Evolutionary conservation across 64 coral and sea anemone species (phyloP).

Genomic region (Actinia tenebrosa): DNA sequence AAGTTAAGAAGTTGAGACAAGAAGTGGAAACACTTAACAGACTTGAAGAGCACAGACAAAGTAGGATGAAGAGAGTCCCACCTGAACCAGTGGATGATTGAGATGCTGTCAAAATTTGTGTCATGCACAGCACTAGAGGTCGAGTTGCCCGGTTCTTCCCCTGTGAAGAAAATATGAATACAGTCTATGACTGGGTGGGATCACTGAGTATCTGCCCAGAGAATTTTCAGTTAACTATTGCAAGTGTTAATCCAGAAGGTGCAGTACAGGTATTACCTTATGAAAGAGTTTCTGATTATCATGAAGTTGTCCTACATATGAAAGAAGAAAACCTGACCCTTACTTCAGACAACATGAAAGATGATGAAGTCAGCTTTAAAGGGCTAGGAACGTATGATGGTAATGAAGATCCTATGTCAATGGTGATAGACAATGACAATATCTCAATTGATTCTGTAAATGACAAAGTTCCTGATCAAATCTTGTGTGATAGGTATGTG

Average conservation of each 20-base stretch:
- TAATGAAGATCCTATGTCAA: not conserved
- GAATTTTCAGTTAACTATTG: conserved; percentile 34
- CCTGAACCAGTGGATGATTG: not conserved
- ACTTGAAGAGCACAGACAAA: not conserved
- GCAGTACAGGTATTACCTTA: not conserved
- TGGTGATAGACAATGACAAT: not conserved
- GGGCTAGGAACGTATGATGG: not conserved
- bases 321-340: not conserved
- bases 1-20: not conserved
- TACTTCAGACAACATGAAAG: not conserved
- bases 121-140: conserved; percentile 28
- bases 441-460: too few relatives aligned
- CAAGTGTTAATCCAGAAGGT: not conserved
- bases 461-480: too few relatives aligned
- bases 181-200: conserved; percentile 40
- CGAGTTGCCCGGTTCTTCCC: conserved; percentile 16
- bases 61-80: not conserved
- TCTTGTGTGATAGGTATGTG: too few relatives aligned
- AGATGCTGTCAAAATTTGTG: conserved; percentile 8
- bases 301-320: not conserved
- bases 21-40: not conserved
- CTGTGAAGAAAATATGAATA: conserved; percentile 16
- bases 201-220: conserved; percentile 32
- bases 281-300: not conserved
- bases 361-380: not conserved